Conservation (phyloP, 2,113 vertebrate genomes). For the Eidolon helvum region DNA sequence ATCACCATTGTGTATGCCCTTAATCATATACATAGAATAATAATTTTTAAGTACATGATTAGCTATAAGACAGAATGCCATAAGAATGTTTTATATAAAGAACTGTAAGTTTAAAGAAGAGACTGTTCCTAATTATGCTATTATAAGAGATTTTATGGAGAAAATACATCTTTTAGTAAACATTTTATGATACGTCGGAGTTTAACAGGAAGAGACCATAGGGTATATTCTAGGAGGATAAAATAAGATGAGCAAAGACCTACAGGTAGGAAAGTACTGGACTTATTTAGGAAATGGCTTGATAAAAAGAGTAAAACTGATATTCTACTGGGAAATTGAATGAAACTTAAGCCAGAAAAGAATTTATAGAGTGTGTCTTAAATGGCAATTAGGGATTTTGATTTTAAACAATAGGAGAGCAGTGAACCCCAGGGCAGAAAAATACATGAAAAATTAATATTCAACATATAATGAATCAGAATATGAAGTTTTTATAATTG, state of each 20-base stretch:
- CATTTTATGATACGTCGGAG: neutral
- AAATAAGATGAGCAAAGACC: neutral
- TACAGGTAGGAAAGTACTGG: neutral
- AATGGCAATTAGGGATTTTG: neutral
- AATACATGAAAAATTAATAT: neutral
- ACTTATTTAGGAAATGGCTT: neutral
- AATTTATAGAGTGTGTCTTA: neutral
- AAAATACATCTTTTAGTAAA: neutral
- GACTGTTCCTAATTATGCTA: neutral
- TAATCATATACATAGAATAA: neutral
- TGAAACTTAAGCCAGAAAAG: neutral
- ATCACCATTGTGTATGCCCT: neutral
- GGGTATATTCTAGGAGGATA: neutral
- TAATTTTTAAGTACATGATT: neutral
- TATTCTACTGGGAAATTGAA: neutral
- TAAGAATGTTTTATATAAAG: neutral
- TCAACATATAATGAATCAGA: neutral
- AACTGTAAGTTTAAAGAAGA: neutral
- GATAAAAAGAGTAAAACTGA: neutral
- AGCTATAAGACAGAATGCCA: neutral
- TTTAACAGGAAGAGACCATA: neutral
- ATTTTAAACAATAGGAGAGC: neutral
- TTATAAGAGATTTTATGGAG: neutral
- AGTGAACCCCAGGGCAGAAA: neutral
- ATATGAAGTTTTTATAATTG: neutral